Base-by-base conservation (phyloP, 2,797 vertebrate genomes). In the Amniataba percoides region DNA sequence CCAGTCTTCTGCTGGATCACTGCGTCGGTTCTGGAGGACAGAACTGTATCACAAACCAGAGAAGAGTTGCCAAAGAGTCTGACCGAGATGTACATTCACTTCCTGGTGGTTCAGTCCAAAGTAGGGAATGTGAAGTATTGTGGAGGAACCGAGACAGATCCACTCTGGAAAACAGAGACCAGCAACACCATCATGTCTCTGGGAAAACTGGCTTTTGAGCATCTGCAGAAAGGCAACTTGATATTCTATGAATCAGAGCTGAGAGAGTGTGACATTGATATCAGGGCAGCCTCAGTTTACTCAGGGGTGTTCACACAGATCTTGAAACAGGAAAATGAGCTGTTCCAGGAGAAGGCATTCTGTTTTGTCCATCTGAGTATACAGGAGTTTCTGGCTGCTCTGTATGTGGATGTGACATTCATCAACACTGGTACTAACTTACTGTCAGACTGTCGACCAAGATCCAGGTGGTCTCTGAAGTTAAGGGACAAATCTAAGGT, bases 321-420 rank as follows among this genome's bases (percentile, higher is more conserved):
- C 25, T 69, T 69, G 21, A 57, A 46, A 69, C 25, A 57, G 43
- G 60, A 62, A 5, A 11, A 18, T n/a, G 60, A 25, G 19, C 34
- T 59, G 43, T 16, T 67, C 36, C 43, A 63, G 34, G 31, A 52
- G 25, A 62, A 43, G n/a, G 14, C 56, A n/a, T 73, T 64, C 71
- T 74, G 71, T 27, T 74, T 74, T 36, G 7, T 74, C 23, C 67
- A 64, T 61, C 57, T 67, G 51, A 79, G 56, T 42, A 18, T 83
- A 45, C 81, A 75, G 43, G 71, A 71, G 62, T 79, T 79, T 63
- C 71, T 75, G 67, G 74, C 74, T 69, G 74, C 74, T 62, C 48
- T 76, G 21, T 43, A 76, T 39, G 74, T 62, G 3, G 31, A 13
- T 63, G 43, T 57, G 42, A 81, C 62, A 36, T 81, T 76, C 68